Evolutionary conservation across 2,113 vertebrate genomes (phyloP).

Genomic region (Ctenomys sociabilis): DNA sequence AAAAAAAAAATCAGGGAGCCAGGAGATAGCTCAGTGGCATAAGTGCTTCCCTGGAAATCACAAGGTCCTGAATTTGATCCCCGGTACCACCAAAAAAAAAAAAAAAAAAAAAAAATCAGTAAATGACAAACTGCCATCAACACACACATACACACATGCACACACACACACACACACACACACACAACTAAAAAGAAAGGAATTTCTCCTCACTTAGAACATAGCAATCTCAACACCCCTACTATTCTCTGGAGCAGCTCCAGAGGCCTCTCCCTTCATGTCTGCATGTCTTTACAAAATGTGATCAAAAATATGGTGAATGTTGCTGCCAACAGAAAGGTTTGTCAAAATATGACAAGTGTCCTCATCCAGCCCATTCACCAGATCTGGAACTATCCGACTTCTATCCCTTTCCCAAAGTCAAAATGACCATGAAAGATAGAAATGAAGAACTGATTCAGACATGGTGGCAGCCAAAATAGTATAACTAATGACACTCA

Average conservation of each 20-base stretch:
- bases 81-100: too few species aligned
- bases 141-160: neutral
- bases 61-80: too few species aligned
- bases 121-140: neutral
- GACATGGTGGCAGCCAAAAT: neutral
- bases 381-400: neutral
- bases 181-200: neutral
- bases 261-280: neutral
- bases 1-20: too few species aligned
- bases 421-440: neutral
- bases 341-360: neutral
- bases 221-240: neutral
- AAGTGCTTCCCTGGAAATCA: too few species aligned
- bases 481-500: neutral
- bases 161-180: neutral
- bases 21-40: too few species aligned
- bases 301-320: neutral
- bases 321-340: neutral
- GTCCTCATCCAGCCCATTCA: neutral
- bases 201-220: neutral
- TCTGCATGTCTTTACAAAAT: neutral
- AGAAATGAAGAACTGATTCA: neutral
- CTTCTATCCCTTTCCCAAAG: neutral
- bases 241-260: neutral
- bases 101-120: neutral